A percentile compares a stretch with the other conserved stretches of the same genome.
phyloP scores from a whole-genome alignment of 1,140 invertebrate genomes.

The Lordiphosa stackelbergi region DNA sequence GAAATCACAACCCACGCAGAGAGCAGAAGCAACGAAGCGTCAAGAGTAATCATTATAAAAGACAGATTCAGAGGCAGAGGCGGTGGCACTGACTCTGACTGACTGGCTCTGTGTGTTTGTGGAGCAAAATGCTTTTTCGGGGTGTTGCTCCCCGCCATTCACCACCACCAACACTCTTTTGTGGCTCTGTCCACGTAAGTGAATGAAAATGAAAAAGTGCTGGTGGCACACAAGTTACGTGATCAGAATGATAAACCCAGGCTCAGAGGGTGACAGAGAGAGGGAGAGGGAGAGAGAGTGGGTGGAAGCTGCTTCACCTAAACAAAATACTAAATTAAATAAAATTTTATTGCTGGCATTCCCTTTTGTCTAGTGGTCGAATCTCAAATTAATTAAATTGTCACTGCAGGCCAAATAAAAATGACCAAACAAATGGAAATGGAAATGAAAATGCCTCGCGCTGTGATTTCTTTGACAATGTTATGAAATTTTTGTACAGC shows the following conservation, averaged over 20 bases:
- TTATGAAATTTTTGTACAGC: slow-evolving; percentile 21
- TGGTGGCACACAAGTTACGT: slow-evolving; percentile 64
- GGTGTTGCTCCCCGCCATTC: slow-evolving; percentile 9
- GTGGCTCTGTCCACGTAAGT: slow-evolving; percentile 38
- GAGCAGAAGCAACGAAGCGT: slow-evolving; percentile 37
- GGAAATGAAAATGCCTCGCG: slow-evolving; percentile 21
- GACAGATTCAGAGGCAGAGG: slow-evolving; percentile 4
- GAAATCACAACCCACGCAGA: slow-evolving; percentile 49
- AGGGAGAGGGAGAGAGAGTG: slow-evolving; percentile 11
- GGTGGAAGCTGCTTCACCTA: slow-evolving; percentile 30
- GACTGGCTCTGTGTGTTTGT: slow-evolving; percentile 27
- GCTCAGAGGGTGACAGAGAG: slow-evolving; percentile 10
- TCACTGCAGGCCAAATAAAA: slow-evolving; percentile 32
- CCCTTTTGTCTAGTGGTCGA: slow-evolving; percentile 33
- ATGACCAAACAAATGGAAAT: slow-evolving; percentile 10
- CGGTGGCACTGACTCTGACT: not conserved
- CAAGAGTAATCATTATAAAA: slow-evolving; percentile 51
- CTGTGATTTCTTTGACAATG: slow-evolving; percentile 1
- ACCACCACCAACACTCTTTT: not conserved
- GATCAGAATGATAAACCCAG: slow-evolving; percentile 55
- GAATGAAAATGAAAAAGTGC: slow-evolving; percentile 74
- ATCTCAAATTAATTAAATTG: slow-evolving; percentile 66
- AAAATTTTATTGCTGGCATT: slow-evolving; percentile 47
- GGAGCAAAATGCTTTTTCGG: slow-evolving; percentile 15
- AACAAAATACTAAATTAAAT: slow-evolving; percentile 34